Conservation (phyloP, 2,113 vertebrate genomes). For the Gobiocypris rarus region DNA sequence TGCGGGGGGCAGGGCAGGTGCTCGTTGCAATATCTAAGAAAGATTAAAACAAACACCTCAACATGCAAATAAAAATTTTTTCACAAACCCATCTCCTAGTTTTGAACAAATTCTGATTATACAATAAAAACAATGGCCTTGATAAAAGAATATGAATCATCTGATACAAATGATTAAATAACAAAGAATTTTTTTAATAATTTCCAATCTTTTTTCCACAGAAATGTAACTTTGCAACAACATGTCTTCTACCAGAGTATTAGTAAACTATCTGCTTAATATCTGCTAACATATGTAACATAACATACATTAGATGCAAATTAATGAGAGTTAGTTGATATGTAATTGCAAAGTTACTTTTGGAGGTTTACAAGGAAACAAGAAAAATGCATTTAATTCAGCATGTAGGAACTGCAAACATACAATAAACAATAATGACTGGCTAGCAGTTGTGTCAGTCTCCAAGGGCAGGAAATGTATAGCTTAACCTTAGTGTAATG, state of each 20-base stretch:
- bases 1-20: constrained; percentile 92
- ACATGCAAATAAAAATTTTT: neutral
- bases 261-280: no score
- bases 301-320: no score
- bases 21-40: constrained; percentile 93
- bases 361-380: neutral
- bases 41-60: constrained; percentile 30
- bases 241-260: no score
- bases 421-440: neutral
- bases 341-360: no score
- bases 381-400: neutral
- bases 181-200: neutral
- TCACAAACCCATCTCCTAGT: neutral
- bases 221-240: neutral
- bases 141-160: neutral
- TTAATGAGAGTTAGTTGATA: no score
- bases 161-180: neutral
- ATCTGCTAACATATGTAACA: no score
- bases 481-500: constrained; percentile 26
- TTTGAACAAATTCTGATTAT: neutral
- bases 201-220: neutral
- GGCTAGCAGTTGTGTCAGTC: neutral
- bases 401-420: neutral
- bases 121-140: neutral
- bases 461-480: constrained; percentile 13